Conservation (phyloP, 2,888 invertebrate species). For the Caenorhabditis sulstoni region DNA sequence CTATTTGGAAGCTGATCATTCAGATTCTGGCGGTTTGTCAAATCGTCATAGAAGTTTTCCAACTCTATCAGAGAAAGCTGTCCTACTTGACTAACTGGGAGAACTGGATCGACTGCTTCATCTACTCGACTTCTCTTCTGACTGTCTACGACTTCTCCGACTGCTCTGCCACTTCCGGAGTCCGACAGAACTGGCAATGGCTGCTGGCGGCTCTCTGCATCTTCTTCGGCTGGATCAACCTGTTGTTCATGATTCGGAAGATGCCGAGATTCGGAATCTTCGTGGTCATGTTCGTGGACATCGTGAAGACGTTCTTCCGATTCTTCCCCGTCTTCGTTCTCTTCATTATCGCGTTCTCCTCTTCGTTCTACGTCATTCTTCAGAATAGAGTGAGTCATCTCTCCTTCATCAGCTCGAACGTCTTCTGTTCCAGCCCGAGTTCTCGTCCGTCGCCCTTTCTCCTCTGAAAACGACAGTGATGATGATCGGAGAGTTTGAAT, state of each 20-base stretch:
- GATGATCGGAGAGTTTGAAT: constrained; percentile 82
- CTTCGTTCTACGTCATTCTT: constrained; percentile 76
- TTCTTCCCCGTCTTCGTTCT: constrained; percentile 81
- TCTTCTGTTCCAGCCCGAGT: constrained; percentile 71
- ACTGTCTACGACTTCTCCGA: constrained; percentile 82
- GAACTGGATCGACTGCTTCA: constrained; percentile 83
- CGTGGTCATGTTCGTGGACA: constrained; percentile 82
- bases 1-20: constrained; percentile 56
- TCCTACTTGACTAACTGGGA: constrained; percentile 82
- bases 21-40: constrained; percentile 81
- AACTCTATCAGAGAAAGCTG: constrained; percentile 81
- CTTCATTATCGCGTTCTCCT: constrained; percentile 75
- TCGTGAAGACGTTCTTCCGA: constrained; percentile 81
- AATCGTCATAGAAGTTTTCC: constrained; percentile 80
- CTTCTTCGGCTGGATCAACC: constrained; percentile 82
- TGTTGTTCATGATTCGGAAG: constrained; percentile 81
- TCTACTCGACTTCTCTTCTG: constrained; percentile 82
- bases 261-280: constrained; percentile 81
- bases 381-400: constrained; percentile 71
- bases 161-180: constrained; percentile 81
- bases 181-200: constrained; percentile 82
- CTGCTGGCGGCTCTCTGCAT: constrained; percentile 82
- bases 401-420: background rate
- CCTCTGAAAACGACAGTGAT: constrained; percentile 81
- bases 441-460: constrained; percentile 75